These are phyloP conservation scores for Calameuta idolon DNA, from an alignment of 2,888 invertebrate genomes.

Conservation along the genomic window DNA sequence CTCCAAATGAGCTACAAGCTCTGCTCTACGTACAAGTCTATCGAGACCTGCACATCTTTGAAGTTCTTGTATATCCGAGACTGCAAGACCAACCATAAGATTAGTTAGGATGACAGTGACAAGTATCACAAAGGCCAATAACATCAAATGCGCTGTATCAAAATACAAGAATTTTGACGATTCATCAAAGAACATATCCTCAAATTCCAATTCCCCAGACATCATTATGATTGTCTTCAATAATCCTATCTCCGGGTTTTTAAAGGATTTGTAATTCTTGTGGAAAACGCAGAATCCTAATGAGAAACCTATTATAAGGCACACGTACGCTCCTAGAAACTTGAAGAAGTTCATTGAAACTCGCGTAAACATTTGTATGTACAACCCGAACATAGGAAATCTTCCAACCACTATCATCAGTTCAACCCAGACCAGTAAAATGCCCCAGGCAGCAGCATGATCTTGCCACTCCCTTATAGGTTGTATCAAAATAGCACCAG, in stretches of 20 bases:
- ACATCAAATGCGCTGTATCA: conserved; percentile 81
- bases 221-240: conserved; percentile 89
- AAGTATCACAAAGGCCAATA: conserved; percentile 80
- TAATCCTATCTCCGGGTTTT: conserved; percentile 73
- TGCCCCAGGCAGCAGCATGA: conserved; percentile 82
- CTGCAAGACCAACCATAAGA: conserved; percentile 85
- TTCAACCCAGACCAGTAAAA: conserved; percentile 85
- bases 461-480: conserved; percentile 76
- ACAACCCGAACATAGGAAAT: conserved; percentile 87
- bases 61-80: conserved; percentile 86
- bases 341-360: conserved; percentile 86
- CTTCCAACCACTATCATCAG: conserved; percentile 88
- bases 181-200: conserved; percentile 80
- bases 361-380: conserved; percentile 88
- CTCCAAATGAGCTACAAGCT: conserved; percentile 84
- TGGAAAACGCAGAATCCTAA: conserved; percentile 86
- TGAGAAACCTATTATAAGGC: conserved; percentile 83
- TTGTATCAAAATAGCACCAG: conserved; percentile 44
- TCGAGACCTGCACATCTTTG: conserved; percentile 85
- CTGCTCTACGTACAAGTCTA: conserved; percentile 83
- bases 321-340: conserved; percentile 84
- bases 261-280: conserved; percentile 80
- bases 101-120: conserved; percentile 87
- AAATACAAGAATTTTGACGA: conserved; percentile 72
- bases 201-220: conserved; percentile 88